These are phyloP conservation scores for Halictus ligatus DNA, from an alignment of 2,888 invertebrate species.

Conservation along the genomic window DNA sequence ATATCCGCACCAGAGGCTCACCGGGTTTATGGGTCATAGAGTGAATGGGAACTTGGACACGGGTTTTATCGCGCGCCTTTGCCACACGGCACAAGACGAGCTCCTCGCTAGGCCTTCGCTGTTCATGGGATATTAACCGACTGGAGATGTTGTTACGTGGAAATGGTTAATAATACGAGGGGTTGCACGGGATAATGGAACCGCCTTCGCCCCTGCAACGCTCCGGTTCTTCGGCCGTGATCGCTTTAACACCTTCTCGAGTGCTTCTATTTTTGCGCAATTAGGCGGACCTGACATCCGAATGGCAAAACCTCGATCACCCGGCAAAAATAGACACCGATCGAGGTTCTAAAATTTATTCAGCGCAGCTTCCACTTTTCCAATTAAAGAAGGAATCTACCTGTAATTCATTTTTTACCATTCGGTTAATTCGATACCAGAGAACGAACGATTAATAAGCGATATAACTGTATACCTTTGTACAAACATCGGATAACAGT, in stretches of 20 bases:
- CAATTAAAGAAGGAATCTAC: no score
- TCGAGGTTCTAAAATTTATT: neutral
- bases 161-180: slow-evolving; percentile 58
- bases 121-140: slow-evolving; percentile 54
- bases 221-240: neutral
- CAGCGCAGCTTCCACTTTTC: neutral
- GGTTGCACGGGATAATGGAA: slow-evolving; percentile 26
- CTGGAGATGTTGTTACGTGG: slow-evolving; percentile 22
- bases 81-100: slow-evolving; percentile 41
- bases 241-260: neutral
- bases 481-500: neutral
- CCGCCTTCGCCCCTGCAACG: neutral
- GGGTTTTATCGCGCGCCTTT: slow-evolving; percentile 55
- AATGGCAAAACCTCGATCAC: neutral
- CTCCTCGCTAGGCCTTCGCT: slow-evolving; percentile 31
- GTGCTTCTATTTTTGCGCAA: neutral
- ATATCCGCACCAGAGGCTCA: slow-evolving; percentile 61
- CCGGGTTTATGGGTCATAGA: slow-evolving; percentile 71
- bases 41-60: slow-evolving; percentile 58
- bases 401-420: no score
- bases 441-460: no score
- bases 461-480: neutral
- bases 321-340: neutral
- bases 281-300: neutral
- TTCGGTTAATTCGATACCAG: no score